Conservation (phyloP, 2,888 invertebrate genomes). For the Tetramorium bicarinatum region DNA sequence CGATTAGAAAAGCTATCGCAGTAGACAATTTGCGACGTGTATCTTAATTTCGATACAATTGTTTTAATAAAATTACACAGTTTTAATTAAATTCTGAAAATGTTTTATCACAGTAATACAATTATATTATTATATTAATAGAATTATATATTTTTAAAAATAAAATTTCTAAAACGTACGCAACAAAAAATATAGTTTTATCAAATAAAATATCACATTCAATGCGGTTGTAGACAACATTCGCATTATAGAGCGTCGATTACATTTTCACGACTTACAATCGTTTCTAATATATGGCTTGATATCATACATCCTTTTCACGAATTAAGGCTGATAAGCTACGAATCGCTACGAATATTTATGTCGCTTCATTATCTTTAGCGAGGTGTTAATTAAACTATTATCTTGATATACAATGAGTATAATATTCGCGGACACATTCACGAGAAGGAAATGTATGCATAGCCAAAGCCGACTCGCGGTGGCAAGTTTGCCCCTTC, state of each 20-base stretch:
- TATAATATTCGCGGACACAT: neutral
- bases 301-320: neutral
- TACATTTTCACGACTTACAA: neutral
- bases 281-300: neutral
- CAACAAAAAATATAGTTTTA: neutral
- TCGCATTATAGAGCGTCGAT: neutral
- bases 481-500: neutral
- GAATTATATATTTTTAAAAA: neutral
- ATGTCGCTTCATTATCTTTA: neutral
- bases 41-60: neutral
- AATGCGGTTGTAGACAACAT: too few relatives aligned
- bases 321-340: neutral
- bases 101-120: neutral
- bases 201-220: neutral
- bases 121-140: neutral
- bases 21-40: too few relatives aligned
- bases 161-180: neutral
- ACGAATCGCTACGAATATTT: neutral
- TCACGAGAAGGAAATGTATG: neutral
- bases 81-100: neutral
- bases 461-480: neutral
- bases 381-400: constrained; percentile 13
- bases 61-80: neutral
- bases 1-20: too few relatives aligned
- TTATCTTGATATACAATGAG: constrained; percentile 2